phyloP scores from a whole-genome alignment of 2,888 invertebrate genomes.

The Orchestes rusci region DNA sequence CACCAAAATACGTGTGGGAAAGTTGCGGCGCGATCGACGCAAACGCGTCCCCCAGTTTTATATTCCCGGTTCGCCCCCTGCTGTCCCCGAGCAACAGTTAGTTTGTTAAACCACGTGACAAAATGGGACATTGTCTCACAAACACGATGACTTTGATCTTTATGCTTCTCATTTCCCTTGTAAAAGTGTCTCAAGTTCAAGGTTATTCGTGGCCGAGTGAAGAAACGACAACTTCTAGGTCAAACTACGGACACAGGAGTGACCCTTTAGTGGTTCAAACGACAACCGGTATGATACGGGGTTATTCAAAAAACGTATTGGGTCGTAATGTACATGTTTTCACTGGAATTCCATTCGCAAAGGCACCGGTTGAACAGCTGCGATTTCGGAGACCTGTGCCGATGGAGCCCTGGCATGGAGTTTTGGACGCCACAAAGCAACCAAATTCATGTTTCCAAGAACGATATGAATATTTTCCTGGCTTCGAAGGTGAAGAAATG shows the following conservation, averaged over 20 bases:
- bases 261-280: constrained; percentile 80
- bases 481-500: constrained; percentile 89
- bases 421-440: constrained; percentile 70
- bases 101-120: no score
- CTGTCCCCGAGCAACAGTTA: constrained; percentile 4
- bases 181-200: neutral
- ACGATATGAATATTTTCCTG: constrained; percentile 81
- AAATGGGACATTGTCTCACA: no score
- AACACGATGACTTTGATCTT: no score
- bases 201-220: constrained; percentile 44
- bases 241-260: constrained; percentile 44
- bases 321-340: constrained; percentile 83
- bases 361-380: constrained; percentile 78
- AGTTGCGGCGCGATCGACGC: no score
- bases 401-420: constrained; percentile 81
- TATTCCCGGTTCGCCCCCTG: constrained; percentile 10
- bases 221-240: constrained; percentile 37
- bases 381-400: constrained; percentile 81
- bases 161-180: no score
- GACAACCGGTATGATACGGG: constrained; percentile 72
- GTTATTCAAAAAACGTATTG: constrained; percentile 71
- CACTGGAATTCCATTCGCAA: constrained; percentile 85
- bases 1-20: constrained; percentile 35
- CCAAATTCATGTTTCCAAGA: constrained; percentile 88
- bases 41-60: constrained; percentile 1